Conservation (phyloP, 2,113 vertebrate genomes). For the Pseudonaja textilis region DNA sequence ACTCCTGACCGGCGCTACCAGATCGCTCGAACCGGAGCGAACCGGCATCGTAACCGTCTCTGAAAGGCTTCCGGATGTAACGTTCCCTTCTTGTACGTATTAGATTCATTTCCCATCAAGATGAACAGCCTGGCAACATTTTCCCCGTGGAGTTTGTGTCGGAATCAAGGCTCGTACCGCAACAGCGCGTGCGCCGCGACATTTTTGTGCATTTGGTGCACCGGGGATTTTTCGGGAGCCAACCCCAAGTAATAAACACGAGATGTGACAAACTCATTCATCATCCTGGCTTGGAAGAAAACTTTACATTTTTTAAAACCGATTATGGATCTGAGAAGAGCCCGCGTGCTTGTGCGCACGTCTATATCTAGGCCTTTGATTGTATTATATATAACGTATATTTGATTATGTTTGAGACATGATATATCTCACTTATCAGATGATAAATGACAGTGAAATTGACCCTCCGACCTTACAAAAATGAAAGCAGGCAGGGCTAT, state of each 20-base stretch:
- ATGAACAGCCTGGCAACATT: neutral
- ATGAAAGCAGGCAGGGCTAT: slow-evolving; percentile 35
- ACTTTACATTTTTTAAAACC: slow-evolving; percentile 51
- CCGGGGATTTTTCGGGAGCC: slow-evolving; percentile 24
- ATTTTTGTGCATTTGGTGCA: slow-evolving; percentile 1
- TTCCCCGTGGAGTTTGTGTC: neutral
- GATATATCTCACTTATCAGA: slow-evolving; percentile 40
- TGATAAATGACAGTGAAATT: slow-evolving; percentile 58
- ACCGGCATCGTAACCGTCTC: too few species aligned
- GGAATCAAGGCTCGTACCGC: neutral
- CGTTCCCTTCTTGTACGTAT: neutral
- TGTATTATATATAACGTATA: neutral
- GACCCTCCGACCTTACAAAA: slow-evolving; percentile 56
- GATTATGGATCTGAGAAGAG: slow-evolving; percentile 50
- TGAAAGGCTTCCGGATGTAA: neutral
- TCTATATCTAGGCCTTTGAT: neutral
- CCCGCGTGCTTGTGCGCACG: slow-evolving; percentile 46
- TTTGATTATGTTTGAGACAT: neutral
- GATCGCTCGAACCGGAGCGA: too few species aligned
- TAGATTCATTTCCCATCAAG: neutral
- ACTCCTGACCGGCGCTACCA: too few species aligned
- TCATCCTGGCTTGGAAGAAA: slow-evolving; percentile 12
- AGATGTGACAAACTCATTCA: slow-evolving; percentile 65
- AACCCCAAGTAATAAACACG: slow-evolving; percentile 51
- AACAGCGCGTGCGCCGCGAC: neutral